phyloP scores from a whole-genome alignment of 1,140 invertebrate species.

The Drosophila trapezifrons region DNA sequence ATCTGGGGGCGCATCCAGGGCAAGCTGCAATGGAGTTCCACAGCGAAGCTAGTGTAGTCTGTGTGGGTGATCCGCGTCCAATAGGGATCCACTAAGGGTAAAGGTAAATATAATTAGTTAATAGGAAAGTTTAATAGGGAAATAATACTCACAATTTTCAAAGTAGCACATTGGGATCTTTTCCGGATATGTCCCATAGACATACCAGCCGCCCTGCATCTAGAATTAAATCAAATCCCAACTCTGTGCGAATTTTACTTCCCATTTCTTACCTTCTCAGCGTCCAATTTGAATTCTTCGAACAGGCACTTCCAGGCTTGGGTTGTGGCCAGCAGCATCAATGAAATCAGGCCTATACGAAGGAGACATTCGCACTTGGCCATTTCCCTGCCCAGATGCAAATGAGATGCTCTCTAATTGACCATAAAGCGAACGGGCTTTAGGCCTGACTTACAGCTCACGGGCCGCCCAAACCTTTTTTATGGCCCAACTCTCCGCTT shows the following conservation, averaged over 20 bases:
- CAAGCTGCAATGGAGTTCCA: slow-evolving; percentile 58
- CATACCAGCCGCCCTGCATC: slow-evolving; percentile 63
- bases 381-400: slow-evolving; percentile 52
- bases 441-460: slow-evolving; percentile 29
- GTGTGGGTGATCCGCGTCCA: slow-evolving; percentile 61
- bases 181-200: slow-evolving; percentile 47
- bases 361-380: slow-evolving; percentile 36
- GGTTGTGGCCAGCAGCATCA: slow-evolving; percentile 13
- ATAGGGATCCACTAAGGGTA: slow-evolving; percentile 49
- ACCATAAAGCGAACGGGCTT: slow-evolving; percentile 42
- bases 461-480: slow-evolving; percentile 37
- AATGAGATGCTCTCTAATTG: slow-evolving; percentile 64
- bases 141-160: slow-evolving; percentile 16
- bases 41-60: slow-evolving; percentile 50
- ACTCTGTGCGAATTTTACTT: no score
- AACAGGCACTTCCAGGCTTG: slow-evolving; percentile 53
- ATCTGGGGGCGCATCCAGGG: slow-evolving; percentile 65
- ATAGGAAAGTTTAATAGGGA: neutral
- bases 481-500: slow-evolving; percentile 25
- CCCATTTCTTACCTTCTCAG: slow-evolving; percentile 39
- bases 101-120: neutral
- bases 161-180: slow-evolving; percentile 31
- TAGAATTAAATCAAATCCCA: neutral
- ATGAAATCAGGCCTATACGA: slow-evolving; percentile 8
- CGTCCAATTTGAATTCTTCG: slow-evolving; percentile 60